These are phyloP conservation scores for Nanorana parkeri DNA, from an alignment of 2,113 vertebrate genomes.

Conservation along the genomic window DNA sequence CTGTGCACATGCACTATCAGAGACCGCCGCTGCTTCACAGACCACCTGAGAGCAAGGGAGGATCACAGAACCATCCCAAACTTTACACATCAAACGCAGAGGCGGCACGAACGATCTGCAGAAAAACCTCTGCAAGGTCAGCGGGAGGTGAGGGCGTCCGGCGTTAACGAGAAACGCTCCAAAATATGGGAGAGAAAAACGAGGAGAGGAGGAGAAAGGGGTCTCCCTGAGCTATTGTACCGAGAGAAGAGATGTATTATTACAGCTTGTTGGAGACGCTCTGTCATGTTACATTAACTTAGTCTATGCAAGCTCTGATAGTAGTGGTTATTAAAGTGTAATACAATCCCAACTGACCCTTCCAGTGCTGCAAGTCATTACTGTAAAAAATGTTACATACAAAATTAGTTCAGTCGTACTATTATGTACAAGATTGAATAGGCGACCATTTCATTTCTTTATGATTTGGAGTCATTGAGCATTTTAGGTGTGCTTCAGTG, in stretches of 20 bases:
- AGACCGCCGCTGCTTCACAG: neutral
- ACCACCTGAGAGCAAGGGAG: conserved; percentile 10
- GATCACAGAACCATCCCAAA: conserved; percentile 21
- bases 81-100: conserved; percentile 11
- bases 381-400: no score
- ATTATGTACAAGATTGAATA: no score
- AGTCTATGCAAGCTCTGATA: neutral
- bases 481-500: no score
- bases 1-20: neutral
- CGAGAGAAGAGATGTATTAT: neutral
- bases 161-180: neutral
- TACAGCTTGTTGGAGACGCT: neutral
- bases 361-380: neutral
- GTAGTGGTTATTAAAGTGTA: neutral
- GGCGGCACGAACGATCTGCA: neutral
- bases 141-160: conserved; percentile 21
- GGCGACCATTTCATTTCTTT: no score
- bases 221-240: neutral
- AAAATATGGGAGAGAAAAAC: conserved; percentile 5
- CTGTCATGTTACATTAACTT: neutral
- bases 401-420: no score
- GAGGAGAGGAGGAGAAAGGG: neutral
- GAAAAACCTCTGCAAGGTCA: neutral
- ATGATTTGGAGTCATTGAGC: no score
- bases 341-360: neutral